Evolutionary conservation across 53 echinoderm and acorn worm species (phyloP), one percentile per base, ranked within the genome.

Genomic region (Glandiceps talaboti): DNA sequence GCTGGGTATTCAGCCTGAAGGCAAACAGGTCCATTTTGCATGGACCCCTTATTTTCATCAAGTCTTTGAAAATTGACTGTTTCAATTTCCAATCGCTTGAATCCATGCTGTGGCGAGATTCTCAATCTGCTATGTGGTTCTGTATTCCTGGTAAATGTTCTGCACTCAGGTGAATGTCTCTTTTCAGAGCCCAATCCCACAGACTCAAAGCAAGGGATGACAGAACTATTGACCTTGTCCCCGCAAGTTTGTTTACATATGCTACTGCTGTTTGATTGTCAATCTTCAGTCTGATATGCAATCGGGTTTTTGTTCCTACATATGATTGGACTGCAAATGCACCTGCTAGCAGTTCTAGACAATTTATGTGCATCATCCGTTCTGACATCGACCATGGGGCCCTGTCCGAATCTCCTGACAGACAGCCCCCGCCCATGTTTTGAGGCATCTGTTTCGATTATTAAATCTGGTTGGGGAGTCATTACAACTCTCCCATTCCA

Each of bases 341-440:
- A 20, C 6, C 64, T 45, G 64, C 64, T 12, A 45, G 64, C 20
- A 45, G 20, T 20, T 45, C 64, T 20, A 45, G 20, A 6, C 6
- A 20, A 45, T 45, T 45, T 45, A 45, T 45, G 20, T 45, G 64
- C 20, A 45, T 12, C 20, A 12, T 6, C 64, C 64, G 6, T 45
- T 45, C 64, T 6, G 6, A 6, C 64, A 45, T 6, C 6, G 6
- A 12, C 64, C 64, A 45, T 20, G 6, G 64, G 6, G 6, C 64
- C 20, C 20, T 6, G 64, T 6, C 64, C 20, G 64, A 12, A 20
- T 45, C n/a, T n/a, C n/a, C n/a, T n/a, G n/a, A n/a, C n/a, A n/a
- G n/a, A n/a, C n/a, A n/a, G n/a, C n/a, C 90, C 87, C 88, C 88
- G 86, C 31, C 91, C 86, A 1, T 75, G 6, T 20, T 12, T 45